phyloP scores from a whole-genome alignment of 1,140 invertebrate genomes.

The Bombus waltoni region DNA sequence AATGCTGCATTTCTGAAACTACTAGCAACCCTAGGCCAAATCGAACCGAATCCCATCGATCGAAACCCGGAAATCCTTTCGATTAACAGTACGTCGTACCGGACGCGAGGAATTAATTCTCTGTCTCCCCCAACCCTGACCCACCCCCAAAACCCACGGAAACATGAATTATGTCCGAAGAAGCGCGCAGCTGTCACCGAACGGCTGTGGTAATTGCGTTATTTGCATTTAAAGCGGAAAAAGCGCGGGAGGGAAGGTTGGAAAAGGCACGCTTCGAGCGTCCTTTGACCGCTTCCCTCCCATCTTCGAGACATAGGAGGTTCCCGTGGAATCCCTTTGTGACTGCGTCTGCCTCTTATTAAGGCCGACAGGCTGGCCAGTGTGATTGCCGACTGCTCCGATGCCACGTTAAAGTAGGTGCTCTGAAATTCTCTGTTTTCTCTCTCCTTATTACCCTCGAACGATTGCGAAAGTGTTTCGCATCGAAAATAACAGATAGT shows the following conservation, averaged over 20 bases:
- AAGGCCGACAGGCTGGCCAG: conserved; percentile 59
- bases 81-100: conserved; percentile 64
- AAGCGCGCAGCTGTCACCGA: conserved; percentile 65
- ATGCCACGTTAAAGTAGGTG: conserved; percentile 66
- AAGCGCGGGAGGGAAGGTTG: conserved; percentile 47
- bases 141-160: neutral
- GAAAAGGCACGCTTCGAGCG: conserved; percentile 46
- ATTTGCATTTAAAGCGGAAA: conserved; percentile 69
- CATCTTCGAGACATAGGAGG: conserved; percentile 74
- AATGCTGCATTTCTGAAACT: neutral
- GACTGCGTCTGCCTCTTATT: conserved; percentile 65
- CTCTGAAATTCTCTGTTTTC: no score
- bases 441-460: no score
- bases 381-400: conserved; percentile 46
- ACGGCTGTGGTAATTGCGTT: conserved; percentile 59
- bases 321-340: conserved; percentile 72
- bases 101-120: conserved; percentile 60
- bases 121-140: conserved; percentile 14
- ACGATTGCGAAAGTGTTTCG: no score
- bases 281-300: conserved; percentile 51
- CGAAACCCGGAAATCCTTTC: conserved; percentile 56
- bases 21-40: neutral
- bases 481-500: no score
- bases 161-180: conserved; percentile 68
- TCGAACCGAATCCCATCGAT: conserved; percentile 12